Conservation (phyloP, 1,140 invertebrate species). For the Lerema accius region DNA sequence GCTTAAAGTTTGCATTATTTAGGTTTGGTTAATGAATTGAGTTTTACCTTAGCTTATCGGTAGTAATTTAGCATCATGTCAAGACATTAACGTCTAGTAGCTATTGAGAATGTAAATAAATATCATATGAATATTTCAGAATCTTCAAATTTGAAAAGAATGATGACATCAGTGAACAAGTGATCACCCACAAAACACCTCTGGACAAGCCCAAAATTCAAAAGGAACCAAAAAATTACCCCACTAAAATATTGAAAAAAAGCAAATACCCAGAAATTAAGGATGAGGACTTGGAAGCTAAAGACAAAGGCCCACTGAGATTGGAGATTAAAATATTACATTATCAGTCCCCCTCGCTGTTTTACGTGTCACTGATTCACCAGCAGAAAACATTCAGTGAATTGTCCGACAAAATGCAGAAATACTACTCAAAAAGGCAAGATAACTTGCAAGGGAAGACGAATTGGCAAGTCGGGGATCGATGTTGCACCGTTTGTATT, state of each 20-base stretch:
- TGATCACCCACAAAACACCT: slow-evolving; percentile 53
- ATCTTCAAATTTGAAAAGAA: slow-evolving; percentile 62
- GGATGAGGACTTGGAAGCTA: slow-evolving; percentile 54
- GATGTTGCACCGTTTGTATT: slow-evolving; percentile 76
- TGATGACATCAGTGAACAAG: slow-evolving; percentile 45
- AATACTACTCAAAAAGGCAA: slow-evolving; percentile 71
- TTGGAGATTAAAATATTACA: slow-evolving; percentile 76
- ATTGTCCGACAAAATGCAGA: slow-evolving; percentile 76
- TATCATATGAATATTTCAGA: too few relatives aligned
- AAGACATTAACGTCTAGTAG: too few relatives aligned
- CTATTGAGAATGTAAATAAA: too few relatives aligned
- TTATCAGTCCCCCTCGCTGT: slow-evolving; percentile 78
- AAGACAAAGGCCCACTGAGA: slow-evolving; percentile 79
- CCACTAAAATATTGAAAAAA: slow-evolving; percentile 39
- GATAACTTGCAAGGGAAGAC: slow-evolving; percentile 42
- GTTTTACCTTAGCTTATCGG: too few relatives aligned
- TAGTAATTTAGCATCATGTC: too few relatives aligned
- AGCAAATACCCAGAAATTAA: slow-evolving; percentile 37
- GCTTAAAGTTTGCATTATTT: too few relatives aligned
- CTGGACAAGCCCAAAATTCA: slow-evolving; percentile 36
- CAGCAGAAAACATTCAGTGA: slow-evolving; percentile 65
- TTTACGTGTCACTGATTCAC: slow-evolving; percentile 78
- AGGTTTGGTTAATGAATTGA: too few relatives aligned
- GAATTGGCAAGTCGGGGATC: slow-evolving; percentile 69
- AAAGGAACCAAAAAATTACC: slow-evolving; percentile 23